Percentiles rank a stretch among this genome's conserved stretches.
These are phyloP conservation scores for Branchinecta sandiegonensis DNA, from an alignment of 2,888 invertebrate species.

Conservation along the genomic window DNA sequence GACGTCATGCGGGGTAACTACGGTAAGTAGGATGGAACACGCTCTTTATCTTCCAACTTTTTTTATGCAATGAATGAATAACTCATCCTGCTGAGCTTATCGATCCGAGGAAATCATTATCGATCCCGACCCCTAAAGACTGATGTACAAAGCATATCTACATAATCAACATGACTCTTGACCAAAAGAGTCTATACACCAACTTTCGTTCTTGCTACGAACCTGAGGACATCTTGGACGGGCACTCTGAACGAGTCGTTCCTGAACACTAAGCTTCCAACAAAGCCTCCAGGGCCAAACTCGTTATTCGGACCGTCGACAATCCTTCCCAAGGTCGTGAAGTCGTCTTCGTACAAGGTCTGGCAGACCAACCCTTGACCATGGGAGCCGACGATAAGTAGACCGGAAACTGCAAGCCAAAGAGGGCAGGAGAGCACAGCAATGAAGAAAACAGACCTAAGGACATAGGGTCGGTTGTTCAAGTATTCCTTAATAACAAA, in stretches of 20 bases:
- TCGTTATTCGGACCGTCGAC: background rate
- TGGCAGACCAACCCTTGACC: slow-evolving; percentile 2
- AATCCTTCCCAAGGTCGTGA: slow-evolving; percentile 14
- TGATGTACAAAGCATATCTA: too few species aligned
- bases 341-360: slow-evolving; percentile 3
- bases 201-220: background rate
- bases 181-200: too few species aligned
- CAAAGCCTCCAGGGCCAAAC: background rate
- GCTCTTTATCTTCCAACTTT: too few species aligned
- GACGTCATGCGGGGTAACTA: too few species aligned
- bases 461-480: too few species aligned
- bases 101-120: too few species aligned
- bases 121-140: too few species aligned
- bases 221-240: background rate
- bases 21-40: too few species aligned
- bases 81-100: too few species aligned
- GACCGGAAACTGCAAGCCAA: slow-evolving; percentile 5
- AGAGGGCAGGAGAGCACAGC: background rate
- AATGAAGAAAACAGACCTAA: slow-evolving; percentile 7
- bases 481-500: too few species aligned
- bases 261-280: background rate
- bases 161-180: too few species aligned
- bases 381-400: background rate
- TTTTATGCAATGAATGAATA: too few species aligned
- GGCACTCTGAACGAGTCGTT: background rate